phyloP scores from a whole-genome alignment of 2,888 invertebrate genomes.

The Vandiemenella viatica region DNA sequence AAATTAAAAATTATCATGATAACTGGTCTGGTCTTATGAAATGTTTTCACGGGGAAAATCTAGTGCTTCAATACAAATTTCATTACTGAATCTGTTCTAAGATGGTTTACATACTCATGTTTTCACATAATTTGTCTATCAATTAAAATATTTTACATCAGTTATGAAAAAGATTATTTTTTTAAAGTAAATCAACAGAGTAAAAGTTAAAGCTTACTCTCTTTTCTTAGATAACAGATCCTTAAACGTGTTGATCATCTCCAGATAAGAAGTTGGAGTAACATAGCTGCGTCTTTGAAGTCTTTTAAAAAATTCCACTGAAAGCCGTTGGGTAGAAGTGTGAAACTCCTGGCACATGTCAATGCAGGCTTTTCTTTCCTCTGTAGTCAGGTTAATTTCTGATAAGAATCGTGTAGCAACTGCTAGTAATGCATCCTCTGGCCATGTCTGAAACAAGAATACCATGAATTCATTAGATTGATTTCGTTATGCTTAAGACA shows the following conservation, averaged over 20 bases:
- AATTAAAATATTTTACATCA: no score
- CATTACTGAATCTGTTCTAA: no score
- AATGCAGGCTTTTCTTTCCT: slow-evolving; percentile 63
- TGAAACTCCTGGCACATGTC: slow-evolving; percentile 85
- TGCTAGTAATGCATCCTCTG: slow-evolving; percentile 77
- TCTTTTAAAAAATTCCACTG: slow-evolving; percentile 45
- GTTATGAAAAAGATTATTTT: no score
- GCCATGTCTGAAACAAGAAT: slow-evolving; percentile 60
- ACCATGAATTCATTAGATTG: no score
- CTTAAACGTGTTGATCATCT: slow-evolving; percentile 82
- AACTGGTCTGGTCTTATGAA: no score
- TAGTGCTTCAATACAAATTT: no score
- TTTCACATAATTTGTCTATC: no score
- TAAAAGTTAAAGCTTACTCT: slow-evolving; percentile 25
- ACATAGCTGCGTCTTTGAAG: slow-evolving; percentile 72
- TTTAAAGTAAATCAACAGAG: no score
- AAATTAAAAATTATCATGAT: no score
- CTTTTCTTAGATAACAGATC: slow-evolving; percentile 58
- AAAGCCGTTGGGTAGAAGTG: slow-evolving; percentile 59
- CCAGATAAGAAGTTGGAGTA: slow-evolving; percentile 85
- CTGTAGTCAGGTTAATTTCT: slow-evolving; percentile 58
- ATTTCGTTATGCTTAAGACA: no score
- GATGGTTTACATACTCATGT: no score
- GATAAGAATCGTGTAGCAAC: slow-evolving; percentile 72
- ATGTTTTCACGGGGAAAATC: no score